A percentile compares a stretch with the other conserved stretches of the same genome.
phyloP scores from a whole-genome alignment of 2,797 vertebrate genomes.

The Lerista edwardsae region DNA sequence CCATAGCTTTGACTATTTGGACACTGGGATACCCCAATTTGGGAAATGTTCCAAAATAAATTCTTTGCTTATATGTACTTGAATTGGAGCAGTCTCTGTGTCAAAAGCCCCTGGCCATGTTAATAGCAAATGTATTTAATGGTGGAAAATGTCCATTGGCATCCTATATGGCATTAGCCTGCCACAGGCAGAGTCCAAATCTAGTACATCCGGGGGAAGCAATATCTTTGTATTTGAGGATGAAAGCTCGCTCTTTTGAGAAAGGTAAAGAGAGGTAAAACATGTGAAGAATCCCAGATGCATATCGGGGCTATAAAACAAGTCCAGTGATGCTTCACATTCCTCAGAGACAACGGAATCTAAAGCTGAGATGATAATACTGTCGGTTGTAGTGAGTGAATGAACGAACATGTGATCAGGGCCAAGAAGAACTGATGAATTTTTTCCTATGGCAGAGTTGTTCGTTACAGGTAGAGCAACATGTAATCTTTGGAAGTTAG shows the following conservation, averaged over 20 bases:
- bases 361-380: background rate
- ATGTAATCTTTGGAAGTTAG: background rate
- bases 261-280: background rate
- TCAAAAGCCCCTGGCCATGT: background rate
- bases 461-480: constrained; percentile 2
- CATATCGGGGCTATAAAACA: background rate
- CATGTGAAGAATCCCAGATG: background rate
- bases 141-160: background rate
- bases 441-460: background rate
- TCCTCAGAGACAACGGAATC: background rate
- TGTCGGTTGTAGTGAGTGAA: accelerated
- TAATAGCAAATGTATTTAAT: background rate
- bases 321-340: constrained; percentile 22
- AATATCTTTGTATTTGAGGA: background rate
- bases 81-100: too few relatives aligned
- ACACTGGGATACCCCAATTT: too few relatives aligned
- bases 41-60: background rate
- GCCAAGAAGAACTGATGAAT: background rate
- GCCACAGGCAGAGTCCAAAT: background rate
- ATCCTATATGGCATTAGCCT: background rate
- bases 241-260: background rate
- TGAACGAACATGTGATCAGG: background rate
- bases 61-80: background rate
- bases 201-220: background rate
- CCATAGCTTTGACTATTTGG: too few relatives aligned